These are phyloP conservation scores for Microcebus jonahi DNA, from an alignment of 2,113 vertebrate species.

Conservation along the genomic window DNA sequence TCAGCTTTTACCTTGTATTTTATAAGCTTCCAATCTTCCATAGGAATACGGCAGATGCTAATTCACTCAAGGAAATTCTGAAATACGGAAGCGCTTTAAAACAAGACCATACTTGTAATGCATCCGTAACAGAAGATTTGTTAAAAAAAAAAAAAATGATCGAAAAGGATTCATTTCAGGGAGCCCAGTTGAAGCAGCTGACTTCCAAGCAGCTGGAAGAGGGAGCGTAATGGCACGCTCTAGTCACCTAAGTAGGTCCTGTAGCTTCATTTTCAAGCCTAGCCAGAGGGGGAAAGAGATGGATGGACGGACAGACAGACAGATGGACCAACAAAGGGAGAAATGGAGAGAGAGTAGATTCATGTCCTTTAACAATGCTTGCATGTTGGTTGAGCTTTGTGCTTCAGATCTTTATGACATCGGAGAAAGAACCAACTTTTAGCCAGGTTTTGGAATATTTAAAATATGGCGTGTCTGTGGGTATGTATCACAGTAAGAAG, in stretches of 20 bases:
- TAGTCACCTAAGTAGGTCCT: neutral
- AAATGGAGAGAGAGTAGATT: neutral
- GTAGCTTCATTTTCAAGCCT: neutral
- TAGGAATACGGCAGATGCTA: neutral
- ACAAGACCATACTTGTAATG: neutral
- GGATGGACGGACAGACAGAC: too few relatives aligned
- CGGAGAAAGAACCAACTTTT: neutral
- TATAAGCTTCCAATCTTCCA: neutral
- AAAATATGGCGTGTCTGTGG: neutral
- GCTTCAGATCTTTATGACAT: neutral
- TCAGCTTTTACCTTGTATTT: neutral
- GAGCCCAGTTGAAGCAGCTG: neutral
- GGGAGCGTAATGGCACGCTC: fast-evolving
- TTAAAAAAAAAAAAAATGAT: neutral
- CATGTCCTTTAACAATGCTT: neutral
- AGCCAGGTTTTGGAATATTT: neutral
- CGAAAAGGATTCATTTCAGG: neutral
- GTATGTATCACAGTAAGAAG: neutral
- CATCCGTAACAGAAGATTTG: neutral
- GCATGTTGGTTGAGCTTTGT: neutral
- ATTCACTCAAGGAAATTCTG: conserved; percentile 20
- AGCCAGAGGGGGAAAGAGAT: neutral
- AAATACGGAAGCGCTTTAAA: neutral
- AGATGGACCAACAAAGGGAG: neutral
- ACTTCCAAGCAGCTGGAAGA: neutral